phyloP scores from a whole-genome alignment of 1,140 invertebrate genomes.

The Pinna nobilis region DNA sequence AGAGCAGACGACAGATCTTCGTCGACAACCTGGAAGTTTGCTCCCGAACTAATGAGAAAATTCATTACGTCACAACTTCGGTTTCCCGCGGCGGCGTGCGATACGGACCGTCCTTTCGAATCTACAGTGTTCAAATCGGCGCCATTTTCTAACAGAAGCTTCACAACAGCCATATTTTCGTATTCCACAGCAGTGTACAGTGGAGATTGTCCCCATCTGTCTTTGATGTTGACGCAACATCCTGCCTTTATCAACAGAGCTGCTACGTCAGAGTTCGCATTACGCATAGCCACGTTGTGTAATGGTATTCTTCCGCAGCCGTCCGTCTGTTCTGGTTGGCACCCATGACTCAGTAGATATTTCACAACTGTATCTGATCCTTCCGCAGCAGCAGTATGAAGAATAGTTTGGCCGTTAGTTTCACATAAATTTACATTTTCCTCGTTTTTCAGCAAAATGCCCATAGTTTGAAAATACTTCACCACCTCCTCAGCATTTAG shows the following conservation, averaged over 20 bases:
- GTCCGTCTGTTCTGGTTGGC: not conserved
- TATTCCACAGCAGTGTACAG: conserved; percentile 17
- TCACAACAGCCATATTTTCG: conserved; percentile 1
- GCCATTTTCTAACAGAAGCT: not conserved
- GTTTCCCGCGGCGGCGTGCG: conserved; percentile 17
- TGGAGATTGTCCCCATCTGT: conserved; percentile 12
- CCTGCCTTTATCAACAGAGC: conserved; percentile 2
- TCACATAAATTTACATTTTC: conserved; percentile 3
- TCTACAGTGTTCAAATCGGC: not conserved
- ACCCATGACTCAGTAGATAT: conserved; percentile 16
- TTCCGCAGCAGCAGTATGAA: conserved; percentile 8
- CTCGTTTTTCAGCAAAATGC: not conserved
- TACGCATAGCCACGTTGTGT: not conserved
- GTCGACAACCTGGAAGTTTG: conserved; percentile 8
- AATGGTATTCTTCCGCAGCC: conserved; percentile 4
- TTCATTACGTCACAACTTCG: not conserved
- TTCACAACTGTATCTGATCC: conserved; percentile 1
- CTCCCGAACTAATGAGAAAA: conserved; percentile 9
- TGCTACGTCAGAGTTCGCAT: not conserved
- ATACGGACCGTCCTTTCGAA: not conserved
- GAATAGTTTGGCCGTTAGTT: not conserved
- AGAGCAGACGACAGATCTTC: conserved; percentile 13
- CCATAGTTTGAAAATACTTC: not conserved
- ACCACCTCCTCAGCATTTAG: not conserved
- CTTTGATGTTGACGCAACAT: not conserved